A percentile compares a stretch with the other conserved stretches of the same genome.
Evolutionary conservation across 2,797 vertebrate genomes (phyloP).

Genomic region (Neosalanx taihuensis): DNA sequence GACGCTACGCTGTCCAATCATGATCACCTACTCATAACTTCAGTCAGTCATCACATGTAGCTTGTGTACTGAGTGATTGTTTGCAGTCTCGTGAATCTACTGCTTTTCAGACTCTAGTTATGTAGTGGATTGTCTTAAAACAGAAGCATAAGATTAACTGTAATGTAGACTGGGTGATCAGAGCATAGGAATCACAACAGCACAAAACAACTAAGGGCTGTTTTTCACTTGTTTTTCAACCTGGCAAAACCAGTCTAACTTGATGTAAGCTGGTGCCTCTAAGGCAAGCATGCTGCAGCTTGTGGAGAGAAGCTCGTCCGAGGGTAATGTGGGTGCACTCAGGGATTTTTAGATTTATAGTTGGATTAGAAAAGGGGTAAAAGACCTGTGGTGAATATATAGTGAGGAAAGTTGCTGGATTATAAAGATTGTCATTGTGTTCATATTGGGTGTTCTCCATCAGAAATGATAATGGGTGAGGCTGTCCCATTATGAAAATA

Average conservation of each 20-base stretch:
- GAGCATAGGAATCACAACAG: constrained; percentile 17
- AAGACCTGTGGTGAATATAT: constrained; percentile 28
- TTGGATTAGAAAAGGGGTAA: constrained; percentile 19
- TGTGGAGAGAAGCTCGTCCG: constrained; percentile 39
- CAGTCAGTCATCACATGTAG: background rate
- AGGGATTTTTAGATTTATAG: constrained; percentile 51
- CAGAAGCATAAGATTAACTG: constrained; percentile 12
- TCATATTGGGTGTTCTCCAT: background rate
- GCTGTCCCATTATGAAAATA: background rate
- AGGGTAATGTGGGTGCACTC: constrained; percentile 36
- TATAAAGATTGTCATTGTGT: constrained; percentile 1
- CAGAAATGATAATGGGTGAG: background rate
- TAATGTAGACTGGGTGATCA: constrained; percentile 30
- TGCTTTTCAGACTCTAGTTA: background rate
- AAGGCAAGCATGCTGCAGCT: constrained; percentile 58
- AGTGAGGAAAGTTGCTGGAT: constrained; percentile 38
- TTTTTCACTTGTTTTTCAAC: constrained; percentile 49
- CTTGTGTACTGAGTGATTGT: background rate
- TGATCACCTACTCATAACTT: background rate
- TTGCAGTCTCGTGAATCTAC: background rate
- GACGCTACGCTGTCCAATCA: constrained; percentile 12
- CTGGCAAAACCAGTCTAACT: constrained; percentile 65
- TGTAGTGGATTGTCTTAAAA: constrained; percentile 12
- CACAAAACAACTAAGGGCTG: constrained; percentile 29
- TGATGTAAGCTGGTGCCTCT: constrained; percentile 48